Percentiles rank a stretch among this genome's conserved stretches.
These are phyloP conservation scores for Saccopteryx leptura DNA, from an alignment of 2,113 vertebrate genomes.

Conservation along the genomic window DNA sequence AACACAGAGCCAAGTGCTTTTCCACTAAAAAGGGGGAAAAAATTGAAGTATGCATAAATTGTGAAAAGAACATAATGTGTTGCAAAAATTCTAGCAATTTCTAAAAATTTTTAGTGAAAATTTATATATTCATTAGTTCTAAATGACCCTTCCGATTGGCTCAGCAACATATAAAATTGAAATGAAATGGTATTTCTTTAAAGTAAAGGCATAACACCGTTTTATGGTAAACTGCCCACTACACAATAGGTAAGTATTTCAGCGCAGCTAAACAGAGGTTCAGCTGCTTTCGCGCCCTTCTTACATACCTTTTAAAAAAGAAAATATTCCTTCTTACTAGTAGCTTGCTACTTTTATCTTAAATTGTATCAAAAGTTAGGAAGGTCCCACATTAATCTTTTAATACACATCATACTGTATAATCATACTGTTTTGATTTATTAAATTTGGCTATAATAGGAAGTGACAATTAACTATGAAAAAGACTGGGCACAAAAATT, in stretches of 20 bases:
- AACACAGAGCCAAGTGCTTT: conserved; percentile 22
- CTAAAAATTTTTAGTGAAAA: conserved; percentile 51
- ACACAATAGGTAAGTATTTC: conserved; percentile 65
- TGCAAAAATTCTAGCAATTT: background rate
- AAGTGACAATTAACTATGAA: conserved; percentile 25
- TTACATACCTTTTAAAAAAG: background rate
- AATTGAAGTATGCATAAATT: background rate
- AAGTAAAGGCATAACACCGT: conserved; percentile 62
- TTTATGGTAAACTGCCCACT: conserved; percentile 63
- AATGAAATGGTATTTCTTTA: conserved; percentile 75
- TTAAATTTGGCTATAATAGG: conserved; percentile 29
- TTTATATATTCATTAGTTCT: background rate
- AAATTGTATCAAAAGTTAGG: conserved; percentile 7
- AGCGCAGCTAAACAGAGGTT: conserved; percentile 65
- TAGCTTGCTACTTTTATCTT: background rate
- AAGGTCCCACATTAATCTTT: background rate
- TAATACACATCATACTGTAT: background rate
- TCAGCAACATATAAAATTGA: conserved; percentile 70
- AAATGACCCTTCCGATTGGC: conserved; percentile 45
- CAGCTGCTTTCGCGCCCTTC: background rate
- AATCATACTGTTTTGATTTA: conserved; percentile 20
- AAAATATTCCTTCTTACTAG: conserved; percentile 52
- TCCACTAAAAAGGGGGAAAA: conserved; percentile 25
- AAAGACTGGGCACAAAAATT: background rate
- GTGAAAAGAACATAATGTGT: background rate